phyloP scores from a whole-genome alignment of 1,140 invertebrate genomes.

The Heliothis subflexa region DNA sequence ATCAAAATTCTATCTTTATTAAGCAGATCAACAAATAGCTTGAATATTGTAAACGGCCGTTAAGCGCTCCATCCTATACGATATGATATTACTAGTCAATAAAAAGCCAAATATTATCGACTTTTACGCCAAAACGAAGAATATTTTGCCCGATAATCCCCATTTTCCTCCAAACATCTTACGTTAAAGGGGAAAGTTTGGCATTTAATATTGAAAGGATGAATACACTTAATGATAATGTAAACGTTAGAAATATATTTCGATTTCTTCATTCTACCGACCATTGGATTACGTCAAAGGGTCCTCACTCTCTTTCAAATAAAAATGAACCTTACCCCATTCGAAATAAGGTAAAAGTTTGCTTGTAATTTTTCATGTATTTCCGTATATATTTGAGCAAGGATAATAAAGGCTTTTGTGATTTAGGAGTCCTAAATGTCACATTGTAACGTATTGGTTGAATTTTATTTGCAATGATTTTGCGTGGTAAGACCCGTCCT shows the following conservation, averaged over 20 bases:
- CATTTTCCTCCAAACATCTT: background rate
- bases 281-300: background rate
- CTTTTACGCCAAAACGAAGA: background rate
- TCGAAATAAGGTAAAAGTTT: background rate
- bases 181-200: constrained; percentile 10
- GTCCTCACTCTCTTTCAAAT: background rate
- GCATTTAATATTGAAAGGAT: background rate
- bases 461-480: constrained; percentile 10
- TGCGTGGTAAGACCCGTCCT: background rate
- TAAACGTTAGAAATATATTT: background rate
- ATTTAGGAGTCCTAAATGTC: constrained; percentile 17
- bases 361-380: background rate
- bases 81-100: no score
- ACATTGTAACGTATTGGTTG: constrained; percentile 12
- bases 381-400: background rate
- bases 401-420: constrained; percentile 15
- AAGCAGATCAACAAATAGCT: no score
- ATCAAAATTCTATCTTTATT: no score
- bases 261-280: background rate
- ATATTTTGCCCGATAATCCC: background rate
- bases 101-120: background rate
- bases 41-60: no score
- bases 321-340: background rate
- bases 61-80: no score
- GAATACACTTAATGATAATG: constrained; percentile 9